Evolutionary conservation across 2,113 vertebrate genomes (phyloP), one percentile per base, ranked within the genome.

Genomic region (Amia ocellicauda): DNA sequence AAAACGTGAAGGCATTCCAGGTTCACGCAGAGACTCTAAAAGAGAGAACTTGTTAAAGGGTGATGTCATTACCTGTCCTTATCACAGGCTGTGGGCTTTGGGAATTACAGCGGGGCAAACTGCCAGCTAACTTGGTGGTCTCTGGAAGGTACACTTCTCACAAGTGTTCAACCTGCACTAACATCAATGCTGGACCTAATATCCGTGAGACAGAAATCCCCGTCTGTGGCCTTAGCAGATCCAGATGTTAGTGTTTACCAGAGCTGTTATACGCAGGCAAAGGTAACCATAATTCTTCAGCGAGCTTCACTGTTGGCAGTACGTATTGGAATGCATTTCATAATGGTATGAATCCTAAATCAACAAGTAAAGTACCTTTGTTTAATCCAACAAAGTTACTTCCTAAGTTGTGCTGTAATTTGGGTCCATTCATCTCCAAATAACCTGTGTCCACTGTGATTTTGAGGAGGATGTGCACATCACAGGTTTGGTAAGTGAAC

Each of bases 181-280:
- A 64, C 60, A 36, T 5, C 45, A 65, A 58, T 73, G 28, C 72
- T 72, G 74, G 56, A 66, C 60, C 64, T 75, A 69, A 78, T 70
- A 77, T 74, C 73, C 70, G 76, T 83, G 79, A 66, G 79, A 83
- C 19, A 62, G 42, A 50, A 9, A 66, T 20, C 31, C 45, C 58
- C 56, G 19, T 52, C 50, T 50, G 54, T 10, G 4, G 51, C 64
- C 19, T 24, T 61, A 47, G 61, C 72, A 70, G 74, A 75, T 77
- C 74, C 81, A 80, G 75, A 73, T 80, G 79, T 81, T 62, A 55
- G 66, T 62, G 58, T 74, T 76, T 76, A 80, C 75, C 74, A 75
- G 65, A 0, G 27, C 52, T 51, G 63, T 67, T 74, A 74, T 19
- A 49, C 16, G 45, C 45, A 16, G 45, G n/a, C 74, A 80, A 70